Evolutionary conservation across 2,113 vertebrate genomes (phyloP).

Genomic region (Aphelocoma coerulescens): DNA sequence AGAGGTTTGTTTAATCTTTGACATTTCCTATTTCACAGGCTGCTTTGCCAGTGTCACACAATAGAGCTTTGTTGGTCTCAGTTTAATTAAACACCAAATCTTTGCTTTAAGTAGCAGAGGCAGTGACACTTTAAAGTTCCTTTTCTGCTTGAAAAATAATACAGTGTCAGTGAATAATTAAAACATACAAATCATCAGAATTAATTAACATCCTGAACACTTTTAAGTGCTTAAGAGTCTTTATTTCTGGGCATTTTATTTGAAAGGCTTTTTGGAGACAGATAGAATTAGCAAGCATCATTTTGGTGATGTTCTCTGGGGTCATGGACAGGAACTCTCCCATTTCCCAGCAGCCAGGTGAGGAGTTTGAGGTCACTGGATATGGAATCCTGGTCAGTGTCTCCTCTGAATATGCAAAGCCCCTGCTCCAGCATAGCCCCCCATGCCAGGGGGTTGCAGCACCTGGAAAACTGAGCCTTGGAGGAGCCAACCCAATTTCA

Average conservation of each 20-base stretch:
- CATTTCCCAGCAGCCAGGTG: not conserved
- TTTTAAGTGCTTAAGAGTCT: not conserved
- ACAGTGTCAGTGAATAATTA: not conserved
- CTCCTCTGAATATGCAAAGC: not conserved
- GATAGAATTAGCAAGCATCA: not conserved
- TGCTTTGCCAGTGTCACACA: constrained; percentile 44
- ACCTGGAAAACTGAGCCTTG: not conserved
- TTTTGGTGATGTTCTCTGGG: not conserved
- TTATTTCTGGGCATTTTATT: not conserved
- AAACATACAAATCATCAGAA: not conserved
- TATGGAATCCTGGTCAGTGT: not conserved
- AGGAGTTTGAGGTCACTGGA: not conserved
- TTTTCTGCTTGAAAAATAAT: constrained; percentile 23
- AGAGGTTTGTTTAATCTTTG: constrained; percentile 21
- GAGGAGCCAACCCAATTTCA: not conserved
- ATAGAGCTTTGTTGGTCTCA: constrained; percentile 66
- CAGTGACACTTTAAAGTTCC: not conserved
- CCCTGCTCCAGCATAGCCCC: not conserved
- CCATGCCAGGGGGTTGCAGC: fast-evolving
- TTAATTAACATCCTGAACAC: not conserved
- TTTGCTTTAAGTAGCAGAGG: constrained; percentile 31
- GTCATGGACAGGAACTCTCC: not conserved
- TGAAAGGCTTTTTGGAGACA: not conserved
- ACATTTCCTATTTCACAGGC: constrained; percentile 46
- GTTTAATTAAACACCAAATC: constrained; percentile 41